Conservation (phyloP, 2,888 invertebrate species). For the Apodemia hepburni region DNA sequence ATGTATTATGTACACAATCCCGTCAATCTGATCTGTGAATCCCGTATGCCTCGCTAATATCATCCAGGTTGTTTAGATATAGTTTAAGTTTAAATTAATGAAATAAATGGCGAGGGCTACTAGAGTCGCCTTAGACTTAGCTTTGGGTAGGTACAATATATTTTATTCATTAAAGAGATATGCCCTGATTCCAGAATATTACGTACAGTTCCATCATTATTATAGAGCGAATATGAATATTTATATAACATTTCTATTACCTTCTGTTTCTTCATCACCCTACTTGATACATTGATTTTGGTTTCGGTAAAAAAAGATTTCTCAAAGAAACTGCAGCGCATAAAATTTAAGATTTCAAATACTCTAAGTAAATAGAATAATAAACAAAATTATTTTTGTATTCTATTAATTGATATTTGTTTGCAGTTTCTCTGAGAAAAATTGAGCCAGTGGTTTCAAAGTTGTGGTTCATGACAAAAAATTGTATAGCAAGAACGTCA, state of each 20-base stretch:
- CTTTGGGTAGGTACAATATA: constrained; percentile 44
- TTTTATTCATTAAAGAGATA: not conserved
- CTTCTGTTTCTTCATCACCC: not conserved
- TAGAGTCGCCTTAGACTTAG: constrained; percentile 57
- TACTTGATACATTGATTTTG: not conserved
- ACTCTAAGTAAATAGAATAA: not conserved
- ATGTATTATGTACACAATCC: constrained; percentile 3
- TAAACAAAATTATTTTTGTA: not conserved
- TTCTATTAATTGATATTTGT: constrained; percentile 43
- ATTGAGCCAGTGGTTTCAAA: constrained; percentile 47
- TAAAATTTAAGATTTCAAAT: constrained; percentile 32
- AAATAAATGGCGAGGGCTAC: constrained; percentile 47
- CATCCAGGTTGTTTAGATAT: not conserved
- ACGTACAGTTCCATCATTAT: not conserved
- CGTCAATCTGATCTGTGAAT: no score
- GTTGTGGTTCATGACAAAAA: constrained; percentile 49
- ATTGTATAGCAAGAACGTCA: constrained; percentile 38
- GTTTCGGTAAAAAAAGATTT: not conserved
- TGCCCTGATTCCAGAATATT: constrained; percentile 8
- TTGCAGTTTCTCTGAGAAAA: constrained; percentile 63
- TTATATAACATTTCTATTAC: no score
- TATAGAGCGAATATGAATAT: not conserved
- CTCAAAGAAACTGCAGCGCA: constrained; percentile 58
- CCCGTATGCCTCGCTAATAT: not conserved
- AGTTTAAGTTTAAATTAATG: constrained; percentile 1